Percentiles rank a stretch among this genome's conserved stretches.
These are phyloP conservation scores for Diloba caeruleocephala DNA, from an alignment of 2,888 invertebrate genomes.

Conservation along the genomic window DNA sequence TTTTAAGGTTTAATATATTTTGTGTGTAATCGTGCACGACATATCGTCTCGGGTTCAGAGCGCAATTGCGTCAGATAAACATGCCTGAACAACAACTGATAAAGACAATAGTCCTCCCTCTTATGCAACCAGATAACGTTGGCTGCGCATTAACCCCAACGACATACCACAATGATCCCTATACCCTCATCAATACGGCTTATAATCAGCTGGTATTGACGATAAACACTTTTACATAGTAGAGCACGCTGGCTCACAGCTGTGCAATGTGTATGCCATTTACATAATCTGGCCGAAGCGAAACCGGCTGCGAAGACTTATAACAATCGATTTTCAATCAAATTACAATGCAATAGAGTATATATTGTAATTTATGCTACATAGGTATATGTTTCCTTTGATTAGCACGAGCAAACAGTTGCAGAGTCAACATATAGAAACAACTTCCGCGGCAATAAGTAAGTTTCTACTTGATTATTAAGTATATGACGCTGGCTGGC, in stretches of 20 bases:
- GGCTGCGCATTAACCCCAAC: constrained; percentile 70
- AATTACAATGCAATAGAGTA: constrained; percentile 49
- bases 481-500: constrained; percentile 38
- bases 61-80: constrained; percentile 68
- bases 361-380: constrained; percentile 45
- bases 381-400: constrained; percentile 46
- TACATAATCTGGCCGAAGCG: constrained; percentile 72
- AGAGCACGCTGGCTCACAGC: constrained; percentile 68
- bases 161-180: constrained; percentile 57
- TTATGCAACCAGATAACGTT: constrained; percentile 82
- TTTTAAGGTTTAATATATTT: constrained; percentile 18
- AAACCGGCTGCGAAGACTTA: constrained; percentile 59
- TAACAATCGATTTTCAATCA: constrained; percentile 60
- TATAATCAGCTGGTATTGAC: constrained; percentile 52
- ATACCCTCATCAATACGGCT: constrained; percentile 47
- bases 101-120: constrained; percentile 78
- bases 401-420: constrained; percentile 41
- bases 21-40: constrained; percentile 27
- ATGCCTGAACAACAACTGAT: constrained; percentile 68
- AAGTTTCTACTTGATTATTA: constrained; percentile 57
- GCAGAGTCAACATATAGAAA: constrained; percentile 56
- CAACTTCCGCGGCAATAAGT: constrained; percentile 64
- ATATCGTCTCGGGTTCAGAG: constrained; percentile 47
- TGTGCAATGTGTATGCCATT: constrained; percentile 78
- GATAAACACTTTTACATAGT: constrained; percentile 56